phyloP scores from a whole-genome alignment of 2,797 vertebrate genomes.

The Acrocephalus scirpaceus region DNA sequence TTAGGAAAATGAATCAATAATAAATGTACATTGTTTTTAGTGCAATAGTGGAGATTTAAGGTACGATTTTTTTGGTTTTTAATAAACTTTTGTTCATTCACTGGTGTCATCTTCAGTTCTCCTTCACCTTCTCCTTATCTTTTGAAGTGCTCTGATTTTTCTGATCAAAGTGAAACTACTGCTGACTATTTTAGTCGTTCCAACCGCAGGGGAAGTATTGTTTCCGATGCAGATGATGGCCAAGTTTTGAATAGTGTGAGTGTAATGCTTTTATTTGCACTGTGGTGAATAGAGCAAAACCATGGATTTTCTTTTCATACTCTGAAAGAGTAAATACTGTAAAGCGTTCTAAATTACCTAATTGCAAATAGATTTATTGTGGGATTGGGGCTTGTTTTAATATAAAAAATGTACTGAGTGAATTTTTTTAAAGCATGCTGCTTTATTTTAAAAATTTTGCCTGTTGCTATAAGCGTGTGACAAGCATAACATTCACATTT shows the following conservation, averaged over 20 bases:
- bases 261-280: conserved; percentile 61
- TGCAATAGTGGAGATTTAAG: neutral
- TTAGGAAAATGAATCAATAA: neutral
- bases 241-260: conserved; percentile 90
- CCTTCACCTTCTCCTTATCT: conserved; percentile 41
- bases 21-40: neutral
- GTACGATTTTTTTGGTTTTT: neutral
- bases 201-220: conserved; percentile 90
- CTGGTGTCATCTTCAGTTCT: neutral
- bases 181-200: conserved; percentile 97
- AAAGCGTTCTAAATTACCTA: neutral
- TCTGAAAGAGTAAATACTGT: neutral
- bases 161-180: conserved; percentile 87
- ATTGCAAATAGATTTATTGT: neutral
- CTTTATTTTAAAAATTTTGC: neutral
- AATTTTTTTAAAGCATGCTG: neutral
- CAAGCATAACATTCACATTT: neutral
- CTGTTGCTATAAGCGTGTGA: neutral
- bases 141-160: conserved; percentile 88
- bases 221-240: conserved; percentile 90
- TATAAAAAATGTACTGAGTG: neutral
- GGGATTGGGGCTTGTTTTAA: accelerated
- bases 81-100: neutral
- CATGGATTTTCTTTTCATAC: neutral
- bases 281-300: neutral